Evolutionary conservation across 1,140 invertebrate species (phyloP), one percentile per base, ranked within the genome.

Genomic region (Nymphalis io): DNA sequence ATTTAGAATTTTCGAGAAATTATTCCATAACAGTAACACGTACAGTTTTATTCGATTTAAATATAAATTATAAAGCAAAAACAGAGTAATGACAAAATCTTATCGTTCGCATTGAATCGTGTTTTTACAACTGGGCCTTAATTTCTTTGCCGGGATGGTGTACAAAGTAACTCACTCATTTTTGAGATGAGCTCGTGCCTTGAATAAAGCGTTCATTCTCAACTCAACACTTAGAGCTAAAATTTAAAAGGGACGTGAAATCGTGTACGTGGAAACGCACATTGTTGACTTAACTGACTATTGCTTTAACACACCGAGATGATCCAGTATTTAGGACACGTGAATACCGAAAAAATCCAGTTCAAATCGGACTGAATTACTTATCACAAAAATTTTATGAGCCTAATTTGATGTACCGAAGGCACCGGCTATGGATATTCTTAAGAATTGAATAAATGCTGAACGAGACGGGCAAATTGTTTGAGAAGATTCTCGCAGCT

Each of bases 161-260:
- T n/a, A 44, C 15, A 46, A 46, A 46, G 44, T 46, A 46, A 46
- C 44, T 46, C 44, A 16, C 44, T 46, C 44, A 8, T 46, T 46
- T 46, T 46, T 46, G 44, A 46, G 44, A 46, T 46, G 44, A 46
- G 44, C 44, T 46, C 44, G 15, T 46, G 2, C 44, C n/a, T 46
- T 16, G 44, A 46, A 46, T 46, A 46, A n/a, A 16, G 44, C n/a
- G n/a, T 16, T 5, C 44, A 16, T n/a, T 46, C n/a, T 16, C 44
- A 46, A 18, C 15, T 46, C 44, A 16, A 46, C 15, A 46, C n/a
- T 46, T 46, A 46, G 16, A n/a, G 44, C 16, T 15, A 5, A 46
- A 46, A 46, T 46, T 46, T 46, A 15, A 13, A 42, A 42, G 40
- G 40, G 5, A 46, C 15, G 44, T 16, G 44, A 46, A 46, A 46